A percentile compares a stretch with the other conserved stretches of the same genome.
These are phyloP conservation scores for Polydrusus cervinus DNA, from an alignment of 2,888 invertebrate species.

Conservation along the genomic window DNA sequence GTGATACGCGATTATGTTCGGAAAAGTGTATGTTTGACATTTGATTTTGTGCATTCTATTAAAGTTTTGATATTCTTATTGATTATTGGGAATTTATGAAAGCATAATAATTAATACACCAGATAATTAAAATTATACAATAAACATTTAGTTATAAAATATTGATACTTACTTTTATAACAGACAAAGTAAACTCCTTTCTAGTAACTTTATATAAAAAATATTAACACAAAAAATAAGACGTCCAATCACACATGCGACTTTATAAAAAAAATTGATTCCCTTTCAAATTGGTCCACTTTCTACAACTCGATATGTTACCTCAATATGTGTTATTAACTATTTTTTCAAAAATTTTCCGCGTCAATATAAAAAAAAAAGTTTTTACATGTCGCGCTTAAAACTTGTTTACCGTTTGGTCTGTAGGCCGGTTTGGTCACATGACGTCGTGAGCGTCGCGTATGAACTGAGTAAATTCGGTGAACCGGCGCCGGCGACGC, in stretches of 20 bases:
- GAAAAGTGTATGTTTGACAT: neutral
- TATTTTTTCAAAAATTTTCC: neutral
- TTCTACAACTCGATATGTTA: neutral
- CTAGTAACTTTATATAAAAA: neutral
- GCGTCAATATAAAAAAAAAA: neutral
- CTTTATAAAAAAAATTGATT: conserved; percentile 14
- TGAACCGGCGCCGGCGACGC: conserved; percentile 26
- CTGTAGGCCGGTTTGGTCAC: conserved; percentile 6
- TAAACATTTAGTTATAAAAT: neutral
- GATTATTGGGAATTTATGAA: too few species aligned
- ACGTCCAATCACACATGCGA: neutral
- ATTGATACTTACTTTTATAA: conserved; percentile 1
- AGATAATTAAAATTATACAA: too few species aligned
- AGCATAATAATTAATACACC: neutral
- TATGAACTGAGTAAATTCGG: conserved; percentile 26
- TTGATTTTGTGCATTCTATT: too few species aligned
- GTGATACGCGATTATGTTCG: neutral
- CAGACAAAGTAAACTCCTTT: neutral
- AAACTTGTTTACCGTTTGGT: conserved; percentile 14
- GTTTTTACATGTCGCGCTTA: conserved; percentile 18
- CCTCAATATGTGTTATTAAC: neutral
- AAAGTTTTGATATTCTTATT: too few species aligned
- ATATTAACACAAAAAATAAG: neutral
- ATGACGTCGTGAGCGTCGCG: conserved; percentile 16
- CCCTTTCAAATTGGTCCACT: neutral